Conservation (phyloP, 2,797 vertebrate species). For the Spondyliosoma cantharus region DNA sequence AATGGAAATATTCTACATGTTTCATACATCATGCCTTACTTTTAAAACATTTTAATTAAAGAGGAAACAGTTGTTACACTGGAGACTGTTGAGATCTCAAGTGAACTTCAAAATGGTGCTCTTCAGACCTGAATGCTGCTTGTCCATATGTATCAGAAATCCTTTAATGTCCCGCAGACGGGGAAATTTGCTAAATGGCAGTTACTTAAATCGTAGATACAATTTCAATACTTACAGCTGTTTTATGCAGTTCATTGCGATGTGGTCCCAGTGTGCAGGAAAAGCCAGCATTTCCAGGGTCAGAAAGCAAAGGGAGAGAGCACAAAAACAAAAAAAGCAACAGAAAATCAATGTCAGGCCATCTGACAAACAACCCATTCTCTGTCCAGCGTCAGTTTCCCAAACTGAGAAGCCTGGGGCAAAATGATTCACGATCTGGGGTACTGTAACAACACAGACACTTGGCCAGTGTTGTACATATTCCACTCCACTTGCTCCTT, state of each 20-base stretch:
- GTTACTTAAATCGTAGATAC: not conserved
- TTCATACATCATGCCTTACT: not conserved
- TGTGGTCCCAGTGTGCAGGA: slow-evolving; percentile 32
- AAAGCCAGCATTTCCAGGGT: slow-evolving; percentile 39
- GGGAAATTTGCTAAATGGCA: too few species aligned
- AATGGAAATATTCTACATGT: not conserved
- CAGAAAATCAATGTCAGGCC: slow-evolving; percentile 54
- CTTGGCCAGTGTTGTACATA: slow-evolving; percentile 41
- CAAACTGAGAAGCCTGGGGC: slow-evolving; percentile 29
- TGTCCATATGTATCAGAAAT: too few species aligned
- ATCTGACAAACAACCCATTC: slow-evolving; percentile 56
- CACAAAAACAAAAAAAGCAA: slow-evolving; percentile 45
- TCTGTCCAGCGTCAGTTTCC: slow-evolving; percentile 44
- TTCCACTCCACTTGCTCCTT: slow-evolving; percentile 62
- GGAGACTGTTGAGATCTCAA: not conserved
- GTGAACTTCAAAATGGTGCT: not conserved
- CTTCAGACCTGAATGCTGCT: not conserved
- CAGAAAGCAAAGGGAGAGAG: slow-evolving; percentile 35
- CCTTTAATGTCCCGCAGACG: too few species aligned
- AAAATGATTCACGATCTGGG: slow-evolving; percentile 49
- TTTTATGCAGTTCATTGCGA: slow-evolving; percentile 49
- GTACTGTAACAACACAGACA: slow-evolving; percentile 48
- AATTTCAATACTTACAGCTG: slow-evolving; percentile 83
- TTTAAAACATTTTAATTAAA: not conserved
- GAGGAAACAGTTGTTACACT: not conserved